Evolutionary conservation across 35 echinoderm and acorn worm species (phyloP), one percentile per base, ranked within the genome.

Genomic region (Ophioderma brevispina): DNA sequence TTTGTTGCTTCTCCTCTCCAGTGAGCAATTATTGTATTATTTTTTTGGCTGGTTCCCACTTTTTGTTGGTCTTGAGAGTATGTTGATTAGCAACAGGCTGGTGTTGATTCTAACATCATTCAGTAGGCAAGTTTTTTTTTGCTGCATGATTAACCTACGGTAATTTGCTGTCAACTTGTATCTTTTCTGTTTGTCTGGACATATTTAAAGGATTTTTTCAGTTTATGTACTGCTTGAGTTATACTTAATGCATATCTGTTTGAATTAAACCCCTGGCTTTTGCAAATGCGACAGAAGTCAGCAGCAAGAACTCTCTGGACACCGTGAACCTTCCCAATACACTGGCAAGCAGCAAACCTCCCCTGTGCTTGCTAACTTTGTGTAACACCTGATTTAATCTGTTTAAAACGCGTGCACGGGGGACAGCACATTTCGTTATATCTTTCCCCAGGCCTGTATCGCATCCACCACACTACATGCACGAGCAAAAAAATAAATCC

Each of bases 11-110:
- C 59, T 15, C n/a, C 59, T 70, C 59, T 70, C 59, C 59, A 70
- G 59, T 70, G 59, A 70, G 59, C 59, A 70, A 70, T 70, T 30
- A 70, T 70, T 30, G 3, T 70, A 70, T 25, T 25, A 70, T 2
- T 70, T 70, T n/a, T n/a, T 70, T 70, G n/a, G 59, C 59, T 70
- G 59, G 28, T 70, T 70, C 59, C 59, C 15, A 70, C 59, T 70
- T 70, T 70, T 25, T 30, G 10, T 52, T 52, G n/a, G n/a, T n/a
- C 46, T 52, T 52, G 8, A 52, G 21, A 25, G 6, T 25, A 30
- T 70, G 59, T 8, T 70, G 59, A 4, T 46, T 8, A 46, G 41
- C 41, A 46, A 46, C 41, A 46, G 41, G 41, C 41, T 46, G 17
- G n/a, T n/a, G n/a, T n/a, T n/a, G n/a, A n/a, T n/a, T n/a, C n/a